Evolutionary conservation across 2,113 vertebrate species (phyloP).

Genomic region (Axis porcinus): DNA sequence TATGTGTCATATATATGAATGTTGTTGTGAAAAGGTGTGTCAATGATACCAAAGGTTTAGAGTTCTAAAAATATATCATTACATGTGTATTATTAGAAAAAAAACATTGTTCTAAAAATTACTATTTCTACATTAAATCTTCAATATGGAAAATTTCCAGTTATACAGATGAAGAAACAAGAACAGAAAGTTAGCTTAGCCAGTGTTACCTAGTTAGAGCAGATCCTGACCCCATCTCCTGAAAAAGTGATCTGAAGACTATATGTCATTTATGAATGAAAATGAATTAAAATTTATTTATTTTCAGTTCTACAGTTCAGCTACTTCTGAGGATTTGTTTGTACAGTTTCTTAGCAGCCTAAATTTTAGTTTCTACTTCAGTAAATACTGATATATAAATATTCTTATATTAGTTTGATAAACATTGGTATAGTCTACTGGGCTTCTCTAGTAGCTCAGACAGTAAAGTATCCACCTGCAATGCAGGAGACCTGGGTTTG

Average conservation of each 20-base stretch:
- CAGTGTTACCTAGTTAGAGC: not conserved
- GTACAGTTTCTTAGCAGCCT: not conserved
- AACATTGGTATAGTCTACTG: not conserved
- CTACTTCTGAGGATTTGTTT: not conserved
- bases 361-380: not conserved
- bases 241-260: not conserved
- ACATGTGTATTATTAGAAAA: not conserved
- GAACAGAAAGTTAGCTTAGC: not conserved
- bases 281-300: constrained; percentile 6
- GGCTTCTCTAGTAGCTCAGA: not conserved
- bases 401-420: not conserved
- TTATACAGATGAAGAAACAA: not conserved
- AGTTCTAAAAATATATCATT: not conserved
- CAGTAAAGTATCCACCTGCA: not conserved
- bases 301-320: not conserved
- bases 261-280: not conserved
- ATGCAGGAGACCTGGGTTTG: not conserved
- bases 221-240: not conserved
- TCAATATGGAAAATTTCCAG: not conserved
- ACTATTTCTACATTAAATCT: not conserved
- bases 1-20: not conserved
- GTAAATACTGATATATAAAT: not conserved
- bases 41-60: not conserved
- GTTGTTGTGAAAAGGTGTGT: not conserved
- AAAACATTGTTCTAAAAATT: not conserved